These are phyloP conservation scores for Athalia cordata DNA, from an alignment of 2,888 invertebrate species.

Conservation along the genomic window DNA sequence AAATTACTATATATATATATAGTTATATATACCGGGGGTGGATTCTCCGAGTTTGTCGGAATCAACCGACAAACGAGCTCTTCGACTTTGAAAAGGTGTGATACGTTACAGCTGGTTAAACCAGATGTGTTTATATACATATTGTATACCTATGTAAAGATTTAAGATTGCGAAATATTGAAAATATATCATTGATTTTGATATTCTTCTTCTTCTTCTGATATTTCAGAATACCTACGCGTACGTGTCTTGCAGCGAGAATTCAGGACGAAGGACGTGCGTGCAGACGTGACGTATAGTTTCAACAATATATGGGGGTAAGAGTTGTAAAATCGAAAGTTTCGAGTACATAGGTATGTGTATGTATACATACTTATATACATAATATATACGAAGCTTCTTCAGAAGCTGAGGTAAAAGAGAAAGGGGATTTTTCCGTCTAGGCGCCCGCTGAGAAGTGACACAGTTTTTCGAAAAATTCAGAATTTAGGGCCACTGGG, in stretches of 20 bases:
- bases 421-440: constrained; percentile 10
- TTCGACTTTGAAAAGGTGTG: constrained; percentile 8
- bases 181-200: background rate
- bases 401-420: constrained; percentile 35
- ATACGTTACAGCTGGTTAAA: constrained; percentile 61
- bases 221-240: too few species aligned
- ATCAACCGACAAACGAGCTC: too few species aligned
- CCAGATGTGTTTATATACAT: constrained; percentile 57
- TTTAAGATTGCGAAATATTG: background rate
- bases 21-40: background rate
- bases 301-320: background rate
- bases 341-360: too few species aligned
- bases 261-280: background rate
- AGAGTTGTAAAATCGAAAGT: constrained; percentile 55
- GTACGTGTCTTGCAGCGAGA: background rate
- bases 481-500: constrained; percentile 58
- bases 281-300: too few species aligned
- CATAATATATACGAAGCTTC: too few species aligned
- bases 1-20: background rate
- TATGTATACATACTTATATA: too few species aligned
- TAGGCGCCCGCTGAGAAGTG: constrained; percentile 48
- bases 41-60: background rate
- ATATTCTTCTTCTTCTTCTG: too few species aligned
- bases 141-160: background rate
- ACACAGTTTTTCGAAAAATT: constrained; percentile 52